Evolutionary conservation across 2,888 invertebrate species (phyloP), one percentile per base, ranked within the genome.

Genomic region (Chaetogeoica ovagalla): DNA sequence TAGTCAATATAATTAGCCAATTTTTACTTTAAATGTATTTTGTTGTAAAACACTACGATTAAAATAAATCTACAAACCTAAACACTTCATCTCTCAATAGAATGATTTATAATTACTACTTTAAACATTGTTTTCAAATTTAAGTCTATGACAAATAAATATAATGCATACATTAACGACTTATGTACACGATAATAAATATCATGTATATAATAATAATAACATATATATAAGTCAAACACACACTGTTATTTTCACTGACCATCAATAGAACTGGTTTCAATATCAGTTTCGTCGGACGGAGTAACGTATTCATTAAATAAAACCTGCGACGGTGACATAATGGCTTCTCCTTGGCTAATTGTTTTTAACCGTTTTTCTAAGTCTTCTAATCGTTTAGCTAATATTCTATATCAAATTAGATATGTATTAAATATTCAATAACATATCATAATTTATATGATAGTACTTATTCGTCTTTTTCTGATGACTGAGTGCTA

Each of bases 401-500:
- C 79, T 43, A 79, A 71, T 63, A 79, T 57, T 65, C 79, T 79
- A 71, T n/a, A n/a, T 6, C 48, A 19, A 57, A 57, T 55, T 21
- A 23, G 19, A 19, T 21, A 37, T 37, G 43, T 23, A 43, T 59
- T 21, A 69, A n/a, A 59, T 23, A 57, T 57, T 15, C 3, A 66
- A 66, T 19, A 13, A 48, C 15, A 48, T 13, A 11, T 48, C 11
- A 13, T 13, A 48, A 48, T 48, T 48, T 11, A 11, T 48, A 43
- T 7, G 39, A 66, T 6, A 63, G 85, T 88, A 93, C 93, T 91
- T 93, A 86, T 95, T 96, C 8, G 95, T 92, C 87, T 94, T 93
- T 84, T 93, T 91, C 84, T 95, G 95, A 87, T 95, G 95, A 82
- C 91, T 91, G 48, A 95, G 86, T 1, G 94, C 94, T 82, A 94